Evolutionary conservation across 2,888 invertebrate genomes (phyloP), one percentile per base, ranked within the genome.

Genomic region (Plebejus anna): DNA sequence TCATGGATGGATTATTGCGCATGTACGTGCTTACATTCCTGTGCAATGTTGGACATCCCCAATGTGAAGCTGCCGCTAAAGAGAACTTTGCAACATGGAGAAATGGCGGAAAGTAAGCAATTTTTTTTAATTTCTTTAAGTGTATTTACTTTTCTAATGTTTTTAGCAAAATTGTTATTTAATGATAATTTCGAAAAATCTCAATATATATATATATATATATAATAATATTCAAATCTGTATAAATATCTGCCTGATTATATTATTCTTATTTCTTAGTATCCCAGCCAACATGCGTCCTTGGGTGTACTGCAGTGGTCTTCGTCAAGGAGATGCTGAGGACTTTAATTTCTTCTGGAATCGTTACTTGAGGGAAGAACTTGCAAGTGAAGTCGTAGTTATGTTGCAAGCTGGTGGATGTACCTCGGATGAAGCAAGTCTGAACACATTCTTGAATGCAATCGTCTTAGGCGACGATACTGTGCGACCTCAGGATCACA

Each of bases 231-330:
- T 22, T 22, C 22, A 22, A 22, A 22, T 22, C 36, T 70, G 28
- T 38, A 4, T 76, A 28, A 28, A 32, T 2, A 32, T 32, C 32
- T 32, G 32, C 2, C 32, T 32, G 32, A 32, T 32, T 32, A 32
- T 28, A 57, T 57, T 77, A 57, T 57, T 77, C 77, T 3, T 70
- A 70, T 70, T 76, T 76, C 80, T 76, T 36, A 81, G 81, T 28
- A 61, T 81, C 32, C 81, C 81, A 75, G 78, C 93, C 0, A 94
- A 94, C 78, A 87, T 97, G 83, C 96, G 96, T 75, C 90, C 95
- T 5, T 94, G 95, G 77, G 96, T 97, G 7, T 98, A 97, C 88
- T 98, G 98, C 85, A 94, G 94, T 16, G 97, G 96, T 16, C 90
- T 98, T 3, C 94, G 95, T 38, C 86, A 95, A 76, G 97, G 96